These are phyloP conservation scores for Phataginus tetradactyla DNA, from an alignment of 2,797 vertebrate species.

Conservation along the genomic window DNA sequence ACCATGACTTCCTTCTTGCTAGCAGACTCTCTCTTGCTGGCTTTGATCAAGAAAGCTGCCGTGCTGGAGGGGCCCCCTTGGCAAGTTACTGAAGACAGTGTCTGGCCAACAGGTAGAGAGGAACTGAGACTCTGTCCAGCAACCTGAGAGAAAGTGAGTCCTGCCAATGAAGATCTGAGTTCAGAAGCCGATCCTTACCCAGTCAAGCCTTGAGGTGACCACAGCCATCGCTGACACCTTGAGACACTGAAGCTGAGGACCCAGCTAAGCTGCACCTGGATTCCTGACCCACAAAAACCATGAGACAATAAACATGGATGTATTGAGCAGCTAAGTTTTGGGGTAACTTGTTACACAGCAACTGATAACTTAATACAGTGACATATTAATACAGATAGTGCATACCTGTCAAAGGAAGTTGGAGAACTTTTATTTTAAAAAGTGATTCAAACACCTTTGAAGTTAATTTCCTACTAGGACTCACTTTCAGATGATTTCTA, in stretches of 20 bases:
- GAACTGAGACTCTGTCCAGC: neutral
- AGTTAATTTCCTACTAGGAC: conserved; percentile 4
- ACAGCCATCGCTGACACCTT: neutral
- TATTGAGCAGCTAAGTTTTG: neutral
- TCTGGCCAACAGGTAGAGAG: neutral
- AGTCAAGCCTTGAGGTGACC: neutral
- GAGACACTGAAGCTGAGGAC: neutral
- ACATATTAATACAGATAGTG: neutral
- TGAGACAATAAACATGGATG: neutral
- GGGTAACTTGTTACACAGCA: neutral
- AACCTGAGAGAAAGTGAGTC: neutral
- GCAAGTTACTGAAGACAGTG: neutral
- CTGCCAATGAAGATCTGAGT: rapidly evolving
- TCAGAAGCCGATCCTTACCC: neutral
- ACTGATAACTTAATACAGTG: neutral
- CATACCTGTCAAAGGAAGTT: neutral
- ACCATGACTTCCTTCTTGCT: neutral
- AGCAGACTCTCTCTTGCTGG: neutral
- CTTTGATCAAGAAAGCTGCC: neutral
- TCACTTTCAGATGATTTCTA: neutral
- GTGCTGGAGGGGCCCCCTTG: neutral
- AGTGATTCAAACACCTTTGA: neutral
- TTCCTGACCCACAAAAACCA: neutral
- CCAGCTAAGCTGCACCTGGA: neutral
- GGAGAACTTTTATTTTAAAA: neutral